Evolutionary conservation across 1,140 invertebrate genomes (phyloP).

Genomic region (Neodiprion pinetum): DNA sequence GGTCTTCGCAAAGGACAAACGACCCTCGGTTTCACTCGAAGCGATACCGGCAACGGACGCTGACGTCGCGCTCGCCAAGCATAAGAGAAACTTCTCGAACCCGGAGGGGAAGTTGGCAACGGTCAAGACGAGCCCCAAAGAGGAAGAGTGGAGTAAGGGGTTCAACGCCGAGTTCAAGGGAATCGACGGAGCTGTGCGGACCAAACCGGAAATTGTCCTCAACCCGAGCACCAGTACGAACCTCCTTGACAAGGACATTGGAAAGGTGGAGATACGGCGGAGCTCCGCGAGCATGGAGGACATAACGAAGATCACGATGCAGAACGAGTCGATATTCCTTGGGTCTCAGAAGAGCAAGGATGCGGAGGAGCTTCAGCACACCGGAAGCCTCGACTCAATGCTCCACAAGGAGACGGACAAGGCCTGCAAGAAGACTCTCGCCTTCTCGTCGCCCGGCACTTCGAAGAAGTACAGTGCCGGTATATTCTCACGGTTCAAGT

Average conservation of each 20-base stretch:
- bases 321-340: slow-evolving; percentile 44
- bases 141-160: slow-evolving; percentile 23
- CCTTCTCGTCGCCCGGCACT: slow-evolving; percentile 43
- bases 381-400: slow-evolving; percentile 58
- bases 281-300: slow-evolving; percentile 61
- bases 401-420: slow-evolving; percentile 49
- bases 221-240: slow-evolving; percentile 40
- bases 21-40: slow-evolving; percentile 54
- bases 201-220: slow-evolving; percentile 48
- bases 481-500: slow-evolving; percentile 55
- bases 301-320: slow-evolving; percentile 57
- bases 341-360: slow-evolving; percentile 49
- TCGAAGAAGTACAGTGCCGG: slow-evolving; percentile 51
- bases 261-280: slow-evolving; percentile 54
- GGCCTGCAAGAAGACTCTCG: slow-evolving; percentile 40
- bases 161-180: slow-evolving; percentile 45
- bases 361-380: slow-evolving; percentile 48
- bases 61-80: slow-evolving; percentile 34
- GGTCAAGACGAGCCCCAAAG: slow-evolving; percentile 28
- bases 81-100: slow-evolving; percentile 52
- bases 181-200: slow-evolving; percentile 41
- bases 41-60: slow-evolving; percentile 39
- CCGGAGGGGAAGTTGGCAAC: slow-evolving; percentile 46
- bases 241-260: slow-evolving; percentile 33
- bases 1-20: slow-evolving; percentile 56